phyloP scores from a whole-genome alignment of 1,140 invertebrate genomes.

The Chironomus tepperi region DNA sequence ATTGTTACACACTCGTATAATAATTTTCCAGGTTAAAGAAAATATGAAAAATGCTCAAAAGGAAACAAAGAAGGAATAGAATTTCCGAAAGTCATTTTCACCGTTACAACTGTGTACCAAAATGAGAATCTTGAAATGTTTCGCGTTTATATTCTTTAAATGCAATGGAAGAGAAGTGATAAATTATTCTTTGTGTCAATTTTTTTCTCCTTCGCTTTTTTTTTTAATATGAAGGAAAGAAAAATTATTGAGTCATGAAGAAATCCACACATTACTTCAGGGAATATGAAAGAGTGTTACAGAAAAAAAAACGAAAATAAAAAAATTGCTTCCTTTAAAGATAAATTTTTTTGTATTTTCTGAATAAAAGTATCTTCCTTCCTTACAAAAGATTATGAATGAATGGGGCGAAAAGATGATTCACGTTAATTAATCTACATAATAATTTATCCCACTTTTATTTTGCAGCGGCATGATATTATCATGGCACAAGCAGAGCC shows the following conservation, averaged over 20 bases:
- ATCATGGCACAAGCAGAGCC: not conserved
- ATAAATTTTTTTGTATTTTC: not conserved
- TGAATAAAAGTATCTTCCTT: not conserved
- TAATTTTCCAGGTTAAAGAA: not conserved
- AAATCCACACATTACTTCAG: not conserved
- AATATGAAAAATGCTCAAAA: not conserved
- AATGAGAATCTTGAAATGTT: not conserved
- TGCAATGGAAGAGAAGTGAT: not conserved
- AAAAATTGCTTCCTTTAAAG: not conserved
- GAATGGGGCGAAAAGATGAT: not conserved
- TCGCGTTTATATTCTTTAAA: not conserved
- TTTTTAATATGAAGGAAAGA: not conserved
- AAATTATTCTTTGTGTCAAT: conserved; percentile 9
- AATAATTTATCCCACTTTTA: not conserved
- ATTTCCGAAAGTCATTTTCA: conserved; percentile 8
- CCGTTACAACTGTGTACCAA: not conserved
- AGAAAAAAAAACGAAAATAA: not conserved
- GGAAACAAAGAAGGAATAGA: not conserved
- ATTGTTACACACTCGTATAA: not conserved
- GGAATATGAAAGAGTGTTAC: not conserved
- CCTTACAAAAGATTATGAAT: not conserved
- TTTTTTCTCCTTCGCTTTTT: not conserved
- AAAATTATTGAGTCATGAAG: conserved; percentile 4
- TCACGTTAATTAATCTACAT: not conserved
- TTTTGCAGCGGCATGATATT: not conserved